phyloP scores from a whole-genome alignment of 2,888 invertebrate genomes.

The Dastarcus helophoroides region DNA sequence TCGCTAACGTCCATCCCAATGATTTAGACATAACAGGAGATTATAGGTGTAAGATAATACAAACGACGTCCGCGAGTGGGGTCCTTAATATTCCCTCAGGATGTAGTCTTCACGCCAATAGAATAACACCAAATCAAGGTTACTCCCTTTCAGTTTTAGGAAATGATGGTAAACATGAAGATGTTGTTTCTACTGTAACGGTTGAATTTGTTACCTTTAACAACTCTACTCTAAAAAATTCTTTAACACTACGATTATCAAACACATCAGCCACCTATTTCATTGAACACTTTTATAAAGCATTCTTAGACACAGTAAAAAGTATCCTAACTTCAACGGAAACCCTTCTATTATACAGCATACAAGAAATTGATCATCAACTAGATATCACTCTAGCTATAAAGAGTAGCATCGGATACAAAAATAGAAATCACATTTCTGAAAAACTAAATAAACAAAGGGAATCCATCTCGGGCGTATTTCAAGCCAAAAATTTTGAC shows the following conservation, averaged over 20 bases:
- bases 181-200: constrained; percentile 77
- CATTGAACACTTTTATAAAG: constrained; percentile 63
- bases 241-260: constrained; percentile 62
- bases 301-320: constrained; percentile 59
- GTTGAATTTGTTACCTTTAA: constrained; percentile 72
- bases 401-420: constrained; percentile 44
- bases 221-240: constrained; percentile 72
- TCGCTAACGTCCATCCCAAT: constrained; percentile 85
- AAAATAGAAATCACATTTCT: constrained; percentile 51
- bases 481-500: constrained; percentile 48
- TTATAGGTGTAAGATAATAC: constrained; percentile 73
- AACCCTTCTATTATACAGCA: constrained; percentile 58
- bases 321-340: constrained; percentile 53
- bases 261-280: constrained; percentile 67
- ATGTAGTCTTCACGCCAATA: constrained; percentile 69
- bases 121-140: constrained; percentile 58
- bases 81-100: constrained; percentile 59
- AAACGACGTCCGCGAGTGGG: constrained; percentile 46
- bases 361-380: constrained; percentile 53
- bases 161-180: constrained; percentile 79
- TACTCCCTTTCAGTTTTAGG: constrained; percentile 73
- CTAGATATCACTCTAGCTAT: constrained; percentile 64
- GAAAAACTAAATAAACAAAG: constrained; percentile 56
- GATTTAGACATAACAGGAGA: constrained; percentile 85
- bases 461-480: constrained; percentile 48